Conservation (phyloP, 1,140 invertebrate species). For the Apis dorsata region DNA sequence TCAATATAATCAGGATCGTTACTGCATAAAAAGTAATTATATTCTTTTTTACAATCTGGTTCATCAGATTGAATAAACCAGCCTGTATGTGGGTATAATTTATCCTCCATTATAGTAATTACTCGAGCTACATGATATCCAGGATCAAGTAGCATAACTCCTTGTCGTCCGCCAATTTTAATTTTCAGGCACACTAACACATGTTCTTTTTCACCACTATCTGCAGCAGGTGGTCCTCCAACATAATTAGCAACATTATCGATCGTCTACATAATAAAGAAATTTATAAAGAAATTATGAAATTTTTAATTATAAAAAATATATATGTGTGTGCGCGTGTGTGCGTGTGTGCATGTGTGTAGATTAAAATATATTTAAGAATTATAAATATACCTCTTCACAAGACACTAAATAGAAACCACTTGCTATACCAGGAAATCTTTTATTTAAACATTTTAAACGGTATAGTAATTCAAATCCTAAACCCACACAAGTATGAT, state of each 20-base stretch:
- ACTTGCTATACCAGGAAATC: slow-evolving; percentile 84
- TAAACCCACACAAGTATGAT: slow-evolving; percentile 93
- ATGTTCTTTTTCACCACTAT: slow-evolving; percentile 92
- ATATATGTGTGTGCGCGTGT: background rate
- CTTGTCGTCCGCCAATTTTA: slow-evolving; percentile 85
- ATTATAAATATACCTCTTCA: slow-evolving; percentile 84
- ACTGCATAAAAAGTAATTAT: slow-evolving; percentile 86
- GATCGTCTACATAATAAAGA: slow-evolving; percentile 79
- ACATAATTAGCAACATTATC: slow-evolving; percentile 85
- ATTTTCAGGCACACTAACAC: slow-evolving; percentile 90
- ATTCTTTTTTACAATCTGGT: slow-evolving; percentile 87
- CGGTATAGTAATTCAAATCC: slow-evolving; percentile 88
- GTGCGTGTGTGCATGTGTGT: too few species aligned
- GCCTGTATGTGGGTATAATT: slow-evolving; percentile 91
- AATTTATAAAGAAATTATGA: background rate
- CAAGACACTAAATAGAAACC: slow-evolving; percentile 90
- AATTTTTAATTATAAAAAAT: background rate
- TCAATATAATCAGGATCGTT: slow-evolving; percentile 87
- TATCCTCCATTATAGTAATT: slow-evolving; percentile 92
- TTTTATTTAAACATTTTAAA: slow-evolving; percentile 80
- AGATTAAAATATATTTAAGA: background rate
- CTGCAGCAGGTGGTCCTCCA: slow-evolving; percentile 81
- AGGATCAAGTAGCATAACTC: slow-evolving; percentile 91
- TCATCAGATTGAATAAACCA: slow-evolving; percentile 92
- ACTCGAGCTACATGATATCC: slow-evolving; percentile 93